Evolutionary conservation across 2,113 vertebrate genomes (phyloP).

Genomic region (Trematomus loennbergii): DNA sequence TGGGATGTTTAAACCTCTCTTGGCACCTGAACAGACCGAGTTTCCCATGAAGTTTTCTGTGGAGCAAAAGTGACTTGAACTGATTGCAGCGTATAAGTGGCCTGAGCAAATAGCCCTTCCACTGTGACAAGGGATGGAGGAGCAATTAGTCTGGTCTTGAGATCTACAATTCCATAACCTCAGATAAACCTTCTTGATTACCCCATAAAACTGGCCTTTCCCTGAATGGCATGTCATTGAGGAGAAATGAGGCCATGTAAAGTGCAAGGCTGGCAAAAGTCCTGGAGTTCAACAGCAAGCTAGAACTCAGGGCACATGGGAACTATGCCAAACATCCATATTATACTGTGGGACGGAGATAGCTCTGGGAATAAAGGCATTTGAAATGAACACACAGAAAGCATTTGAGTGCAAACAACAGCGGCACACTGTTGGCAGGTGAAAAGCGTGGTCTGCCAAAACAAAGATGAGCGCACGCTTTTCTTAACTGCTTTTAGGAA

Average conservation of each 20-base stretch:
- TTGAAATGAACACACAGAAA: conserved; percentile 15
- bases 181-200: conserved; percentile 77
- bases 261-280: conserved; percentile 66
- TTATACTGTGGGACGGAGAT: conserved; percentile 44
- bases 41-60: conserved; percentile 76
- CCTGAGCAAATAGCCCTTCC: conserved; percentile 66
- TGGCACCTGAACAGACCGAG: conserved; percentile 63
- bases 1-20: conserved; percentile 54
- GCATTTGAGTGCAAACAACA: conserved; percentile 35
- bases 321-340: conserved; percentile 51
- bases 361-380: conserved; percentile 42
- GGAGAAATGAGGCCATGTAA: conserved; percentile 52
- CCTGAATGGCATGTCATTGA: conserved; percentile 64
- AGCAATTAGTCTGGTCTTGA: conserved; percentile 62
- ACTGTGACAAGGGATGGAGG: conserved; percentile 65
- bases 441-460: conserved; percentile 13
- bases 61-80: conserved; percentile 65
- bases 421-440: conserved; percentile 21
- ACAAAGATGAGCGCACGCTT: conserved; percentile 23
- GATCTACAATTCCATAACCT: conserved; percentile 70
- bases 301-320: conserved; percentile 44
- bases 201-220: conserved; percentile 64
- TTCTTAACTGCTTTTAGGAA: conserved; percentile 32
- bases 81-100: conserved; percentile 71
- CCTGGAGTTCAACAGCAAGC: conserved; percentile 63